phyloP scores from a whole-genome alignment of 1,140 invertebrate species.

The Drosophila carrolli region DNA sequence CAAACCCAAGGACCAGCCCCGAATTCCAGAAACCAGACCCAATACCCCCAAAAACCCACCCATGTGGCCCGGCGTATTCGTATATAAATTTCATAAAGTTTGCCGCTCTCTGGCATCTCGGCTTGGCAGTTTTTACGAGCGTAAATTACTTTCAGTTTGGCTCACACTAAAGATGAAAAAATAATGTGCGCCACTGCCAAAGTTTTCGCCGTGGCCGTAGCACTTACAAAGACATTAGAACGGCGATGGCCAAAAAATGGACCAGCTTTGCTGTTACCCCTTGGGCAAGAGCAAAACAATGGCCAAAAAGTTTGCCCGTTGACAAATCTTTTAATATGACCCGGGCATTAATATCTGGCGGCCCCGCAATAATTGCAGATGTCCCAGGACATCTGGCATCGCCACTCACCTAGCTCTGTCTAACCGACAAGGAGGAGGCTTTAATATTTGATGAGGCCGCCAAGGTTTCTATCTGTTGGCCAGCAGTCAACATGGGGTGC shows the following conservation, averaged over 20 bases:
- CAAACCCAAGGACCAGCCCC: not conserved
- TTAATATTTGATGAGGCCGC: constrained; percentile 57
- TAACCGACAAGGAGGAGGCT: constrained; percentile 14
- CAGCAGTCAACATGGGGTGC: constrained; percentile 37
- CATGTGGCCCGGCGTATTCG: constrained; percentile 41
- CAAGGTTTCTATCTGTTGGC: constrained; percentile 42
- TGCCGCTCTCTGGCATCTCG: constrained; percentile 65
- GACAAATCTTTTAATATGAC: constrained; percentile 75
- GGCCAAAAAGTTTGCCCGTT: constrained; percentile 67
- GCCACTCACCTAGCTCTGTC: constrained; percentile 22
- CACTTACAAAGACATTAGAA: constrained; percentile 81
- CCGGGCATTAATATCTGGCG: constrained; percentile 52
- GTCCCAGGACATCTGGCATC: constrained; percentile 22
- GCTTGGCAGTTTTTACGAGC: constrained; percentile 81
- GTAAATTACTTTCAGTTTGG: constrained; percentile 84
- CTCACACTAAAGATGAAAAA: constrained; percentile 83
- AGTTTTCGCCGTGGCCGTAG: constrained; percentile 72
- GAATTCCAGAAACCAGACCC: constrained; percentile 2
- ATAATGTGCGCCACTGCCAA: constrained; percentile 80
- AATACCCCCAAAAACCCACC: constrained; percentile 8
- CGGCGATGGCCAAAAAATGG: constrained; percentile 53
- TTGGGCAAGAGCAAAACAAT: constrained; percentile 42
- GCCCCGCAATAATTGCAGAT: constrained; percentile 13
- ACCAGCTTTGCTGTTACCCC: constrained; percentile 33
- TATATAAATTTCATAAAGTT: constrained; percentile 83